Evolutionary conservation across 2,888 invertebrate species (phyloP), one percentile per base, ranked within the genome.

Genomic region (Luffia ferchaultella): DNA sequence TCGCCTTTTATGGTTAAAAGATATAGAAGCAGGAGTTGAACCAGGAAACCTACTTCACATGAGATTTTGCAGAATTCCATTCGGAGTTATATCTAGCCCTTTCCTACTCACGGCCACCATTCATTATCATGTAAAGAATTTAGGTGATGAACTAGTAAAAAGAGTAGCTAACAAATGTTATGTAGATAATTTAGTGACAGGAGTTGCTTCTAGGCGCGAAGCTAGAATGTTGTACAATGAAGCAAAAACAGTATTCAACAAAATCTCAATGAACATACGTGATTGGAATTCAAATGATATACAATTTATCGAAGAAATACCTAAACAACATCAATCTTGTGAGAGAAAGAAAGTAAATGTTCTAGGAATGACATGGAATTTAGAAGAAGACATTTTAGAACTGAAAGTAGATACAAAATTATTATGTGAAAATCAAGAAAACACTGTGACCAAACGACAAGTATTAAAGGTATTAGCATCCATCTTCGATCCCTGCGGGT

Each of bases 1-100:
- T 1, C 48, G 58, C 17, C 59, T 60, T 44, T 47, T 60, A 1
- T 62, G 58, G 59, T 3, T 57, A 0, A 59, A 58, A n/a, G 41
- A 51, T 40, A 1, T 30, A 1, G 16, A 15, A 0, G 1, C 1
- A n/a, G 45, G 1, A 16, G 44, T 17, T 0, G 5, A 16, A n/a
- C 20, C 42, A 42, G 43, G 46, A 0, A 50, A 50, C 41, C 12
- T 50, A 1, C n/a, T 43, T 49, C 47, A 54, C 16, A 48, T 55
- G 1, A 47, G 56, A 19, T 58, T 57, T 49, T 48, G 49, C n/a
- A 16, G 55, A 1, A 54, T 57, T 1, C 55, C 54, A 2, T 58
- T 58, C 40, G 56, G 56, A 0, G 18, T 56, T 2, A 54, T 58
- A 17, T 54, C 55, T 1, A 57, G 57, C 42, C 57, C 58, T 19